Base-by-base conservation (phyloP, 2,113 vertebrate species). In the Syrmaticus mikado region DNA sequence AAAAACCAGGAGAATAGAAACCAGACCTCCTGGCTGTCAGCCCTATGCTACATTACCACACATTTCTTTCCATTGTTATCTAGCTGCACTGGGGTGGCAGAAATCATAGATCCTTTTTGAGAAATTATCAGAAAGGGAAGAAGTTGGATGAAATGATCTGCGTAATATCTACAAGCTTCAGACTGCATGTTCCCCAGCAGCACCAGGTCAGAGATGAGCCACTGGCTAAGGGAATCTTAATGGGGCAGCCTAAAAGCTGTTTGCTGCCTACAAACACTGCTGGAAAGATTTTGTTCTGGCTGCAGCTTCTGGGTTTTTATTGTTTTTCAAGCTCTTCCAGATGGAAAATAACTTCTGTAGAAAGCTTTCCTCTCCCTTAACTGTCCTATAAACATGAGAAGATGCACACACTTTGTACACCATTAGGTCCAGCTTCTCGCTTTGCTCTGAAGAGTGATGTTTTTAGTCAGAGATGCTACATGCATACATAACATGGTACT, bases 291-390 rank as follows among this genome's bases (percentile, higher is more conserved):
- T 61, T 46, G 6, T 68, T 70, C 13, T 50, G 61, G 24, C 30
- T 45, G 14, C 61, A 64, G 57, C 19, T 90, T 78, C 60, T 64
- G 9, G 30, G 12, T 0, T 24, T 64, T 87, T 65, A 34, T 46
- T 89, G 36, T 72, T 90, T 91, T 94, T 58, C 57, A 88, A 18
- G 50, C 6, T 70, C 61, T 76, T 30, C 13, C 36, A 83, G 36
- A 4, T 73, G 66, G 53, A 94, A 81, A 92, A 78, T 53, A 38
- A 81, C 85, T 86, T 90, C 61, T 65, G 61, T 38, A 82, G 52
- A 41, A 70, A 45, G 16, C 11, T 75, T 73, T 93, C 46, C 21
- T 81, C 73, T 93, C 46, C 72, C 30, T 70, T 91, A 86, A 76
- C 45, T 87, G 21, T 43, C 24, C n/a, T 48, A 62, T 36, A 82